Base-by-base conservation (phyloP, 1,140 invertebrate species). In the Pollicipes pollicipes region DNA sequence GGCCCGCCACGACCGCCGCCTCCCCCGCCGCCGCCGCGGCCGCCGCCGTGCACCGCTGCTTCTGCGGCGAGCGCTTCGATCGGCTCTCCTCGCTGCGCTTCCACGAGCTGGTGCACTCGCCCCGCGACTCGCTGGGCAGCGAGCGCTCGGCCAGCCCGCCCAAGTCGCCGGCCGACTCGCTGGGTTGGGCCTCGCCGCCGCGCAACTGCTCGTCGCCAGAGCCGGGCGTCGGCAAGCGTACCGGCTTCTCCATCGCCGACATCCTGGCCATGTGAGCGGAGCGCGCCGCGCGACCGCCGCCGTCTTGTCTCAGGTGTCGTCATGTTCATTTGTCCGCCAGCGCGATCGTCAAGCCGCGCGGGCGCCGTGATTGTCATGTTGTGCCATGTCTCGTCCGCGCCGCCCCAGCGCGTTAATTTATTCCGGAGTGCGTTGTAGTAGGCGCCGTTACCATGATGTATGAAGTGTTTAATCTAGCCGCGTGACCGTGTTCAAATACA, bases 211-310 rank as follows among this genome's bases (percentile, higher is more conserved):
- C 45, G 2, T 35, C 35, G 35, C 45, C 45, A 21, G 21, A 10
- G 2, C 45, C 45, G 13, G 13, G 58, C 29, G 32, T 26, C 30
- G 83, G 73, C 74, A 83, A 77, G 80, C 85, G 81, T 81, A 86
- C 81, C 77, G 87, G 87, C 31, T 88, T 88, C 77, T 87, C 85
- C 77, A 88, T 88, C 79, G 87, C 87, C 77, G 87, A 88, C 74
- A 88, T 88, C 70, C 88, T 88, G 86, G 81, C 86, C 31, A 73
- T 58, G 45, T 58, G 17, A 58, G 45, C 6, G 45, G 6, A 2
- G 2, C 13, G 45, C 24, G 10, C 17, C 13, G 13, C 45, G 45
- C 45, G 21, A 17, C 35, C 21, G 45, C 45, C 45, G 10, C 45
- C 24, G 13, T 24, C 8, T 3, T 58, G 45, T 58, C 45, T 58